phyloP scores from a whole-genome alignment of 2,888 invertebrate species.

The Hirudinaria manillensis region DNA sequence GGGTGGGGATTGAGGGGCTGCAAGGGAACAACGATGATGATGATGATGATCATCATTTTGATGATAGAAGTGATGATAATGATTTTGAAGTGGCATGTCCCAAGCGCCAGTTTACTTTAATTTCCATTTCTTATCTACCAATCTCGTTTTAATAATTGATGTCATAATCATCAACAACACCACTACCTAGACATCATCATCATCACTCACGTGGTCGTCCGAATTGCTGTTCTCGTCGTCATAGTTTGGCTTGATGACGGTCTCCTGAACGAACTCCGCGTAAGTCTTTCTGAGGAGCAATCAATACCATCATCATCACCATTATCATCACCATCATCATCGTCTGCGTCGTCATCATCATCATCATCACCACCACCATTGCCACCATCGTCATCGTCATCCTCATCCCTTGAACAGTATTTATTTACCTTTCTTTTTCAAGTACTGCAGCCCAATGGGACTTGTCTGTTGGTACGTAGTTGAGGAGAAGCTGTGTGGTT shows the following conservation, averaged over 20 bases:
- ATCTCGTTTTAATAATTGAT: not conserved
- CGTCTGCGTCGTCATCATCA: not conserved
- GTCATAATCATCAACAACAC: not conserved
- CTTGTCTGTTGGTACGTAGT: constrained; percentile 72
- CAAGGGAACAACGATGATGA: not conserved
- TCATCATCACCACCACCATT: not conserved
- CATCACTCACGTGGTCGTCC: not conserved
- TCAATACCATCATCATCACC: not conserved
- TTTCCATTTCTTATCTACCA: not conserved
- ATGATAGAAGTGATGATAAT: too few relatives aligned
- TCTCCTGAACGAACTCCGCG: not conserved
- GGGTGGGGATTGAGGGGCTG: constrained; percentile 90
- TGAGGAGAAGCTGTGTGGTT: constrained; percentile 63
- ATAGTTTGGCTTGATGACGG: not conserved
- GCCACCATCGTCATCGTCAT: not conserved
- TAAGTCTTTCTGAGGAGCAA: not conserved
- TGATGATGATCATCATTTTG: too few relatives aligned
- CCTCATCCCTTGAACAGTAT: not conserved
- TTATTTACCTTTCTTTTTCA: constrained; percentile 63
- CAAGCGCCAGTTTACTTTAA: too few relatives aligned
- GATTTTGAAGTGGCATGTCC: too few relatives aligned
- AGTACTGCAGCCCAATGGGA: constrained; percentile 67
- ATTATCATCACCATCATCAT: not conserved
- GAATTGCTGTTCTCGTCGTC: not conserved
- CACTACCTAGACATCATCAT: constrained; percentile 21